Evolutionary conservation across 2,888 invertebrate genomes (phyloP).

Genomic region (Deilephila porcellus): DNA sequence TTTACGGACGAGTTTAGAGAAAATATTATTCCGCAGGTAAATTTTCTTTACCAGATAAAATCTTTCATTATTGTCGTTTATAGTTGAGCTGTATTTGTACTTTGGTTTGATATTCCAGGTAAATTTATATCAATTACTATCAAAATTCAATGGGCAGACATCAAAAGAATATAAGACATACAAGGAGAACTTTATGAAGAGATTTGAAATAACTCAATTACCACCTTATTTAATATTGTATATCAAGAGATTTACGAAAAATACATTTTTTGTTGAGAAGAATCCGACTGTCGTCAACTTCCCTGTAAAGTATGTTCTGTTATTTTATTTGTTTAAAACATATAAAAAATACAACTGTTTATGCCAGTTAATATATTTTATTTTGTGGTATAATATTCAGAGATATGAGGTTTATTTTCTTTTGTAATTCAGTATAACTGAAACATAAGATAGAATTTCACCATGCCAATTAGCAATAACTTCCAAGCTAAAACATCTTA

Average conservation of each 20-base stretch:
- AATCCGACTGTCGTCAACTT: constrained; percentile 99
- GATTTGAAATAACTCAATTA: constrained; percentile 96
- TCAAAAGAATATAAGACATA: constrained; percentile 99
- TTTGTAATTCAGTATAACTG: no score
- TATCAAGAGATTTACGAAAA: constrained; percentile 99
- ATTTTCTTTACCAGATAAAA: not conserved
- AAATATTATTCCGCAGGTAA: constrained; percentile 99
- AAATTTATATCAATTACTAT: constrained; percentile 95
- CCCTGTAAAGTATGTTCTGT: constrained; percentile 95
- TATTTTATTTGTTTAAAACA: not conserved
- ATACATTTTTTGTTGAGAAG: constrained; percentile 99
- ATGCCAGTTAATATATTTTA: no score
- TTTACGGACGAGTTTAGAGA: constrained; percentile 99
- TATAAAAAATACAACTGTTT: no score
- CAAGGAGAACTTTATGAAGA: constrained; percentile 98
- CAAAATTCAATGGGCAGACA: constrained; percentile 97
- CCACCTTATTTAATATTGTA: constrained; percentile 98
- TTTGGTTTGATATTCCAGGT: constrained; percentile 84
- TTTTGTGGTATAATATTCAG: no score
- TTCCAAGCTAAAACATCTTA: not conserved
- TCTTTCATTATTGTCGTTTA: not conserved
- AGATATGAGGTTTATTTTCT: no score
- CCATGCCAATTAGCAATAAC: not conserved
- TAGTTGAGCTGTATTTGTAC: not conserved
- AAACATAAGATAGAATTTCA: no score